Conservation (phyloP, 53 echinoderm and acorn worm species). For the Mesocentrotus franciscanus region DNA sequence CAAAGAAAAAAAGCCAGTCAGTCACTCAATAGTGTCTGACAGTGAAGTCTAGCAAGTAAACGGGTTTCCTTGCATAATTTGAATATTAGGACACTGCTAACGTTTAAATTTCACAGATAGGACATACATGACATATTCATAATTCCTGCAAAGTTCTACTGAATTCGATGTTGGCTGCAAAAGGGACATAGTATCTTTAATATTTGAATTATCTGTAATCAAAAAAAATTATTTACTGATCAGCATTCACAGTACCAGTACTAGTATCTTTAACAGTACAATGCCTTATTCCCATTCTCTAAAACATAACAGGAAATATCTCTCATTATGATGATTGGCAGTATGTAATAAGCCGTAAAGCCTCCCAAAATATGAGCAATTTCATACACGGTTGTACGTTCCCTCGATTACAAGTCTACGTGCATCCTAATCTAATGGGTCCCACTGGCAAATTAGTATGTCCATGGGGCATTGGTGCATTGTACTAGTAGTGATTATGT, state of each 20-base stretch:
- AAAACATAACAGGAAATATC: slow-evolving; percentile 26
- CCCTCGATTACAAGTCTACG: neutral
- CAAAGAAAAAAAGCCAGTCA: no score
- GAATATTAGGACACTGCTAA: no score
- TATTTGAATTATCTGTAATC: neutral
- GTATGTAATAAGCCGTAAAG: neutral
- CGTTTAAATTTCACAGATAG: no score
- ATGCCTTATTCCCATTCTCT: neutral
- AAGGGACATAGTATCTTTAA: no score
- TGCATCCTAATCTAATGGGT: neutral
- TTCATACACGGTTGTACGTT: neutral
- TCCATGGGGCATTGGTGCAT: neutral
- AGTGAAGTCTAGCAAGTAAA: no score
- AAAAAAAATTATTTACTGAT: neutral
- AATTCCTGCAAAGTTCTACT: no score
- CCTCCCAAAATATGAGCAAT: neutral
- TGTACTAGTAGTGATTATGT: neutral
- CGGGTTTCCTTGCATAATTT: no score
- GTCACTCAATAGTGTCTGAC: no score
- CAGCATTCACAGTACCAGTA: neutral
- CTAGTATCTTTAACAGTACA: neutral
- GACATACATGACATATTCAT: no score
- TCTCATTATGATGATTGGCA: slow-evolving; percentile 12
- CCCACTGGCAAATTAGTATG: neutral
- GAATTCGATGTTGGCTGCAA: no score